phyloP scores from a whole-genome alignment of 2,888 invertebrate species.

The Coleophora flavipennella region DNA sequence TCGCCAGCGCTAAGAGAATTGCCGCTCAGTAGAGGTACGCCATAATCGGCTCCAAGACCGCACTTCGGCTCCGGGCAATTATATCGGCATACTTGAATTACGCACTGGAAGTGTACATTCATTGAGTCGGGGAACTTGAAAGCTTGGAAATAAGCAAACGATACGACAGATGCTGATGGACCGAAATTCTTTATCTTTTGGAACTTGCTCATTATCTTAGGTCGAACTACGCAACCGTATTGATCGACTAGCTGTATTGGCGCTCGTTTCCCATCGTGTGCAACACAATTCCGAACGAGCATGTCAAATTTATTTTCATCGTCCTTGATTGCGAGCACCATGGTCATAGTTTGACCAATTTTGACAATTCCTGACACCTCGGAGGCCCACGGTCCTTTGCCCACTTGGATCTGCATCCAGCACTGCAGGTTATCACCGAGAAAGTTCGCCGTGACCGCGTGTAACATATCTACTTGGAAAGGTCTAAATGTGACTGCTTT shows the following conservation, averaged over 20 bases:
- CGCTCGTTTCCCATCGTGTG: constrained; percentile 93
- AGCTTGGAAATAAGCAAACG: constrained; percentile 96
- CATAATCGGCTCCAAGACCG: constrained; percentile 78
- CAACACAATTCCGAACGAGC: constrained; percentile 94
- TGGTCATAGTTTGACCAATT: constrained; percentile 97
- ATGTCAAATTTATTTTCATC: constrained; percentile 97
- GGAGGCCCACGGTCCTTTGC: constrained; percentile 97
- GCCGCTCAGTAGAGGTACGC: constrained; percentile 76
- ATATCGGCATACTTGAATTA: constrained; percentile 94
- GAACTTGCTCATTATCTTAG: constrained; percentile 96
- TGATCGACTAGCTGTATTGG: constrained; percentile 95
- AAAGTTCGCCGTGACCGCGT: constrained; percentile 96
- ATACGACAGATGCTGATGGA: constrained; percentile 93
- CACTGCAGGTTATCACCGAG: constrained; percentile 95
- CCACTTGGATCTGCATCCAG: constrained; percentile 98
- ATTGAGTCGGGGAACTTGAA: constrained; percentile 97
- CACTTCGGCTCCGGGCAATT: constrained; percentile 95
- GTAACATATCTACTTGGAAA: constrained; percentile 96
- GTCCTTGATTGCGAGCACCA: constrained; percentile 96
- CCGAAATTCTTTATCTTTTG: constrained; percentile 97
- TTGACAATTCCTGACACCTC: constrained; percentile 96
- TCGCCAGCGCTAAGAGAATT: constrained; percentile 75
- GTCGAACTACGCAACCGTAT: constrained; percentile 92
- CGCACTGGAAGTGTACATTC: constrained; percentile 98
- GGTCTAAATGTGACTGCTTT: constrained; percentile 95